Evolutionary conservation across 2,797 vertebrate genomes (phyloP), one percentile per base, ranked within the genome.

Genomic region (Orestias chungarensis): DNA sequence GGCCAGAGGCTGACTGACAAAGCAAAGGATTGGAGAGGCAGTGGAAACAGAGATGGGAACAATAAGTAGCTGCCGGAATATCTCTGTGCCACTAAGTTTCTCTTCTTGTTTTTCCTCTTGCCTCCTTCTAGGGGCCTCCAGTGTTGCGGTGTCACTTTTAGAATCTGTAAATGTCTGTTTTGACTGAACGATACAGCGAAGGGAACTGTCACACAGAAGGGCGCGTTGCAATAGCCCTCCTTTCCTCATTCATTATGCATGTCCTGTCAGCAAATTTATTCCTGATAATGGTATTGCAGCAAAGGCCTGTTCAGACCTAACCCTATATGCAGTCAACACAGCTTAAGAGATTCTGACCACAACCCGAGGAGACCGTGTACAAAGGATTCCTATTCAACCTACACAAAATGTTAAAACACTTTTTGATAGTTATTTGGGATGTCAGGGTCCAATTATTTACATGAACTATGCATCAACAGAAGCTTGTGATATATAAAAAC

Each of bases 221-320:
- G 5, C 1, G 42, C 70, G 86, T 57, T 76, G 83, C 80, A 90
- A 81, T 82, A 86, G 81, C 82, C 86, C 87, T 78, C 76, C 75
- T 86, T 86, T 76, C 65, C 77, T 87, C 85, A 91, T 93, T 80
- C 81, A 88, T 92, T 90, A 90, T 93, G 83, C 80, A 93, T 90
- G 85, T 74, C 75, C 80, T 82, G 84, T 88, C 87, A 90, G 85
- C 87, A 86, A 80, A 82, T 90, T 90, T 77, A 81, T 79, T 78
- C 80, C 65, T 78, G 79, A 84, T 87, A 86, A 89, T 86, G 76
- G 80, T 66, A 80, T 84, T 74, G 81, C 83, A 83, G 82, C 33
- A 66, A 76, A 76, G 74, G 70, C 49, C 57, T 70, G 64, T 76
- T 85, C 80, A 74, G 72, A 87, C 62, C 70, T 66, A 86, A 57